Evolutionary conservation across 2,888 invertebrate genomes (phyloP).

Genomic region (Drosophila multiciliata): DNA sequence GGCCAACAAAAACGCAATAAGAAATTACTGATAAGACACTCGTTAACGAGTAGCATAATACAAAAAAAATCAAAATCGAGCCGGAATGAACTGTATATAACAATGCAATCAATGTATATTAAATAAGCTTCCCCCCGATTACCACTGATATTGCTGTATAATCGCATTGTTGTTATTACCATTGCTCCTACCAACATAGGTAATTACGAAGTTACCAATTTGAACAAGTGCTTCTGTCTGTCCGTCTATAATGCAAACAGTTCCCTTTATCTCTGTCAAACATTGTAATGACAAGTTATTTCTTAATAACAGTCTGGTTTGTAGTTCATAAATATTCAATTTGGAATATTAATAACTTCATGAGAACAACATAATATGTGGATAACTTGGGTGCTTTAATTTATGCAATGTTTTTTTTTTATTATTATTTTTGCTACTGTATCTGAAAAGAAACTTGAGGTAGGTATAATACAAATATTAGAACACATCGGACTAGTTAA

Average conservation of each 20-base stretch:
- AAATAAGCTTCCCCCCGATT: background rate
- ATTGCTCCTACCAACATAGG: conserved; percentile 1
- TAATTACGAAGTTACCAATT: conserved; percentile 6
- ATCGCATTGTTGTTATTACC: background rate
- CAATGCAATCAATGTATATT: conserved; percentile 2
- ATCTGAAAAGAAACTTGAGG: background rate
- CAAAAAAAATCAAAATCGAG: conserved; percentile 11
- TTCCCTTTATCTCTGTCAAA: conserved; percentile 25
- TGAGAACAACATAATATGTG: background rate
- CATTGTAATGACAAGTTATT: conserved; percentile 20
- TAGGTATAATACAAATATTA: background rate
- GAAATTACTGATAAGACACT: conserved; percentile 31
- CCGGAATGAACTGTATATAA: conserved; percentile 17
- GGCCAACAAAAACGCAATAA: conserved; percentile 9
- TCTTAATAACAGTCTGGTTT: background rate
- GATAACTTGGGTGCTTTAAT: background rate
- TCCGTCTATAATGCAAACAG: conserved; percentile 5
- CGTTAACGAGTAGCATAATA: background rate
- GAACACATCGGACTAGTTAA: background rate
- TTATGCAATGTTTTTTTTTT: background rate
- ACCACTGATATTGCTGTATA: background rate
- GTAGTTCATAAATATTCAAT: conserved; percentile 1
- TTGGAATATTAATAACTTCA: background rate
- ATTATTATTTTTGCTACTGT: background rate
- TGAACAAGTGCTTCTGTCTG: conserved; percentile 13